These are phyloP conservation scores for Casuarius casuarius DNA, from an alignment of 2,113 vertebrate genomes.

Conservation along the genomic window DNA sequence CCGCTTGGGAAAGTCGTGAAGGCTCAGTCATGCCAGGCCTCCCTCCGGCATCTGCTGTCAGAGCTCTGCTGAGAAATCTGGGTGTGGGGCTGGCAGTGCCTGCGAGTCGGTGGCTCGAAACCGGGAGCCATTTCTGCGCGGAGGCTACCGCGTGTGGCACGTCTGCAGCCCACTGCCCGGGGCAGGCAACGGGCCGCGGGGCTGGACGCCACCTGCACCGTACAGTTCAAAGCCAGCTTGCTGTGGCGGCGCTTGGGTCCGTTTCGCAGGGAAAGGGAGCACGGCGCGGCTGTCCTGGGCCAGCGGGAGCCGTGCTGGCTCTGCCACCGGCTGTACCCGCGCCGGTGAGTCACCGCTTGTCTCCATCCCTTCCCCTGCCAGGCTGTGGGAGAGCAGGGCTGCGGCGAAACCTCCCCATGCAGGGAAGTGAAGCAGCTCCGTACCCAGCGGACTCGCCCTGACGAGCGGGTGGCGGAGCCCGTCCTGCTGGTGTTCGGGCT, in stretches of 20 bases:
- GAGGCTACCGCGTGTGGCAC: background rate
- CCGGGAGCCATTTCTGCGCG: fast-evolving
- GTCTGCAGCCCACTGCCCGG: background rate
- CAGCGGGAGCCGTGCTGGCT: background rate
- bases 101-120: background rate
- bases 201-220: background rate
- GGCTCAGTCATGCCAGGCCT: background rate
- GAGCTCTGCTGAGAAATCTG: background rate
- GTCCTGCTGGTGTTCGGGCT: background rate
- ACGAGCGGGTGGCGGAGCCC: background rate
- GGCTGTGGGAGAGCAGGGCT: background rate
- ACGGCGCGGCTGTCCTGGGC: fast-evolving
- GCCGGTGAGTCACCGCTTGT: background rate
- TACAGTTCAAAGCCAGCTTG: fast-evolving
- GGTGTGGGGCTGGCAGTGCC: background rate
- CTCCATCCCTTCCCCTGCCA: too few species aligned
- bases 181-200: background rate
- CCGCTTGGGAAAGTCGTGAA: background rate
- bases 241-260: fast-evolving
- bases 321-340: background rate
- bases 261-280: background rate
- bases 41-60: background rate
- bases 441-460: background rate
- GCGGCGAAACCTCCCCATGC: too few species aligned
- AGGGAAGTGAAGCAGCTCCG: background rate